Percentiles rank a stretch among this genome's conserved stretches.
Conservation (phyloP, 2,888 invertebrate species). For the Perizoma flavofasciatum region DNA sequence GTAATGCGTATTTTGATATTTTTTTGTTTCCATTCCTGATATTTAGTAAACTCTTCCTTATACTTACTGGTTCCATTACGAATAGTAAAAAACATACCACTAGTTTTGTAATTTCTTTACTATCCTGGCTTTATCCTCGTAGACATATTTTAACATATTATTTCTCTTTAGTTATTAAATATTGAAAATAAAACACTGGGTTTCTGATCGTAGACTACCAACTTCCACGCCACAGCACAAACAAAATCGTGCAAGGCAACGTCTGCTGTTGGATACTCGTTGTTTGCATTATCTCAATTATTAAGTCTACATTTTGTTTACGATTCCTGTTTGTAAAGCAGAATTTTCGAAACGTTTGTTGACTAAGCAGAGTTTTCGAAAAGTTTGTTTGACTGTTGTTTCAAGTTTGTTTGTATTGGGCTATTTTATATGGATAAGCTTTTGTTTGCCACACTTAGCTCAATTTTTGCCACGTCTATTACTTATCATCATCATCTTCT, state of each 20-base stretch:
- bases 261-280: conserved; percentile 68
- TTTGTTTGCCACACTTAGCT: not conserved
- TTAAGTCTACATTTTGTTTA: conserved; percentile 78
- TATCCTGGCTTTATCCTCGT: no score
- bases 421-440: conserved; percentile 8
- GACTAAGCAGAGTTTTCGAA: conserved; percentile 67
- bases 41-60: no score
- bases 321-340: conserved; percentile 59
- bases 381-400: conserved; percentile 58
- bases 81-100: no score
- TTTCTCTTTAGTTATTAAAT: not conserved
- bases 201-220: conserved; percentile 4
- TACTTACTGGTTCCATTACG: no score
- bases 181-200: not conserved
- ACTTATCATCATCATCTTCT: no score
- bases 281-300: conserved; percentile 78
- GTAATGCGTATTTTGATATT: no score
- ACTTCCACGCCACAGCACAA: conserved; percentile 27
- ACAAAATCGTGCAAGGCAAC: conserved; percentile 40
- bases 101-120: no score
- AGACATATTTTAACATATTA: no score
- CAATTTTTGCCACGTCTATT: no score
- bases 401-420: conserved; percentile 24
- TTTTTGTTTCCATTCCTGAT: no score
- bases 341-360: conserved; percentile 72